phyloP scores from a whole-genome alignment of 2,113 vertebrate genomes.

The Haliaeetus leucogaster region DNA sequence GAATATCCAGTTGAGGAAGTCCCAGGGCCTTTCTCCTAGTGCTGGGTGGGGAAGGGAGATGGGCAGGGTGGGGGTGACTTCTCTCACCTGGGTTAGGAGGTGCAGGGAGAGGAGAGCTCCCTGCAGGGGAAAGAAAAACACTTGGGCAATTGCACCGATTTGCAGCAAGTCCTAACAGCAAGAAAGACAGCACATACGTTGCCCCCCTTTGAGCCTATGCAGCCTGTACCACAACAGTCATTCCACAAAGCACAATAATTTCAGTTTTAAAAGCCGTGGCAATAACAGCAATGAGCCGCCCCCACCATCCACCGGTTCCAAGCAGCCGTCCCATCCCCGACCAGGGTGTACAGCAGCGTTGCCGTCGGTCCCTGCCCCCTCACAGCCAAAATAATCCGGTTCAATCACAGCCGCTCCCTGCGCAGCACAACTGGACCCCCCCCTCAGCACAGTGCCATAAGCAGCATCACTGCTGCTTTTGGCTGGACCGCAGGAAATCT shows the following conservation, averaged over 20 bases:
- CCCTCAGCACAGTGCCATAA: too few relatives aligned
- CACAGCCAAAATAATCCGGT: neutral
- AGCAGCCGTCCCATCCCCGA: neutral
- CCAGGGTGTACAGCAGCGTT: fast-evolving
- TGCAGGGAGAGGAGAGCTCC: too few relatives aligned
- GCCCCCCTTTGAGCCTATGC: fast-evolving
- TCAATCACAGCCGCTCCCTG: neutral
- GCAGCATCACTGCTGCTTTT: too few relatives aligned
- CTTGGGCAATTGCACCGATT: too few relatives aligned
- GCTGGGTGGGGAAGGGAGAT: too few relatives aligned
- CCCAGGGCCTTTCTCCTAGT: neutral
- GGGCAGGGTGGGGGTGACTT: neutral
- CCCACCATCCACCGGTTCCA: neutral
- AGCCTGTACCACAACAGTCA: fast-evolving
- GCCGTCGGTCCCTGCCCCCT: neutral
- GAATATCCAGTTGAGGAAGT: too few relatives aligned
- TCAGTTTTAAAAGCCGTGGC: fast-evolving
- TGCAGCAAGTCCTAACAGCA: neutral
- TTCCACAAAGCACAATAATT: neutral
- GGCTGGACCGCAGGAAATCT: too few relatives aligned
- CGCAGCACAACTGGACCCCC: fast-evolving
- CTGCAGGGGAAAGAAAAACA: neutral
- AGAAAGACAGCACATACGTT: neutral
- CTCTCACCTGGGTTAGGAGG: neutral
- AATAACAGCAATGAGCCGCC: neutral